Conservation (phyloP, 2,113 vertebrate species). For the Otis tarda region DNA sequence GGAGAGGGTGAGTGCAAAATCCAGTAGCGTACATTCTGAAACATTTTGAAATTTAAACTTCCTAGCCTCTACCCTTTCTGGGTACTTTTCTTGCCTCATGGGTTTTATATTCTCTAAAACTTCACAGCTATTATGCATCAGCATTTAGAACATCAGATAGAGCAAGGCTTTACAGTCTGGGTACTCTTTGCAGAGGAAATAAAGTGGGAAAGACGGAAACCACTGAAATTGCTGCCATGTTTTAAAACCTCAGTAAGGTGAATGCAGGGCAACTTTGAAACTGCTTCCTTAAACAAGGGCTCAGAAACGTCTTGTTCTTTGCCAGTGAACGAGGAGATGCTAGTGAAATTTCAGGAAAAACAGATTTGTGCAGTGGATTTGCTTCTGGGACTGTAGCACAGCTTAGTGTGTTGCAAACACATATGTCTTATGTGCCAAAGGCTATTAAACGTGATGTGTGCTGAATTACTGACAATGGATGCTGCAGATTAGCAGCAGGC, state of each 20-base stretch:
- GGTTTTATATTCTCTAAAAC: background rate
- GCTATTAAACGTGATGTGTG: background rate
- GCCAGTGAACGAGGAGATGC: background rate
- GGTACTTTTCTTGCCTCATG: background rate
- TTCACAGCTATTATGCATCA: background rate
- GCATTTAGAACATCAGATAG: background rate
- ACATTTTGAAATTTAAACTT: background rate
- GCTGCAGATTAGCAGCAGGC: background rate
- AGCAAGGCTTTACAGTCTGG: background rate
- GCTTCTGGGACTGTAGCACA: background rate
- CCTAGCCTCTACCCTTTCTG: background rate
- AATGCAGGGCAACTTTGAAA: background rate
- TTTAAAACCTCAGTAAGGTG: background rate
- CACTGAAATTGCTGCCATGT: background rate
- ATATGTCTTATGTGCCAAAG: background rate
- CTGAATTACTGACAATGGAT: background rate
- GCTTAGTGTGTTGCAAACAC: background rate
- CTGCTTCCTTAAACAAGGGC: background rate
- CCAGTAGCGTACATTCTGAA: background rate
- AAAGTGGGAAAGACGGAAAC: background rate
- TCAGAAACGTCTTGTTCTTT: background rate
- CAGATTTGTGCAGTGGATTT: background rate
- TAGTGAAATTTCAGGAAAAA: background rate
- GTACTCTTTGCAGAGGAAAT: background rate
- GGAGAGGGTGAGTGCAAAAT: background rate